These are phyloP conservation scores for Pachydiplax longipennis DNA, from an alignment of 2,888 invertebrate species.

Conservation along the genomic window DNA sequence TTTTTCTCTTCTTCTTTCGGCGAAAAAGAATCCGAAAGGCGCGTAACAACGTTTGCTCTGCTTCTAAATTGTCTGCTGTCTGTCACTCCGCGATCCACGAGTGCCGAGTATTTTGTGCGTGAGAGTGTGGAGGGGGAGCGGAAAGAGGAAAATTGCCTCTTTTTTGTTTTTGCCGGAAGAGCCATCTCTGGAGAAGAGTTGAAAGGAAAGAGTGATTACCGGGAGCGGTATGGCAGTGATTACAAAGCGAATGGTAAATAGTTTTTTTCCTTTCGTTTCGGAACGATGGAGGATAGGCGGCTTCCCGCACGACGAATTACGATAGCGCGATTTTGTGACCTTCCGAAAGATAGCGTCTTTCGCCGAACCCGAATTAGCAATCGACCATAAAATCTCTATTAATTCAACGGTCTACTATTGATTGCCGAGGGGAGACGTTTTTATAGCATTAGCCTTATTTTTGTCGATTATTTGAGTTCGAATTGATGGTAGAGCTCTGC, in stretches of 20 bases:
- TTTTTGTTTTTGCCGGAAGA: not conserved
- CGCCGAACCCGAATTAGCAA: not conserved
- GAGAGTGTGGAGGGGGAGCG: not conserved
- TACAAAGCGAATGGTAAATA: conserved; percentile 6
- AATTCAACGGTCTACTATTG: too few species aligned
- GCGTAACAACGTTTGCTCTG: conserved; percentile 9
- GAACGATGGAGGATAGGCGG: not conserved
- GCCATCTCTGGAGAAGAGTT: conserved; percentile 18
- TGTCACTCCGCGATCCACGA: not conserved
- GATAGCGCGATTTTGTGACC: not conserved
- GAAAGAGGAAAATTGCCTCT: conserved; percentile 23
- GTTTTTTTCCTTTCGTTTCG: not conserved
- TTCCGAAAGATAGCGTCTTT: not conserved
- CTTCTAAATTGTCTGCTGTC: not conserved
- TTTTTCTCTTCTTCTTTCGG: not conserved
- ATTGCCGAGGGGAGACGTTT: too few species aligned
- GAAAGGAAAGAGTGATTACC: conserved; percentile 34
- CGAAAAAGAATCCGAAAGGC: not conserved
- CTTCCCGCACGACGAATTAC: not conserved
- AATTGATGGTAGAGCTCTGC: too few species aligned
- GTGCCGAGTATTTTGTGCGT: not conserved
- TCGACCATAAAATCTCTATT: not conserved
- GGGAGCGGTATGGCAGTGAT: not conserved
- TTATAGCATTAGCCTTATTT: too few species aligned
- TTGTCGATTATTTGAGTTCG: too few species aligned